These are phyloP conservation scores for Columbina picui DNA, from an alignment of 2,113 vertebrate species.

Conservation along the genomic window DNA sequence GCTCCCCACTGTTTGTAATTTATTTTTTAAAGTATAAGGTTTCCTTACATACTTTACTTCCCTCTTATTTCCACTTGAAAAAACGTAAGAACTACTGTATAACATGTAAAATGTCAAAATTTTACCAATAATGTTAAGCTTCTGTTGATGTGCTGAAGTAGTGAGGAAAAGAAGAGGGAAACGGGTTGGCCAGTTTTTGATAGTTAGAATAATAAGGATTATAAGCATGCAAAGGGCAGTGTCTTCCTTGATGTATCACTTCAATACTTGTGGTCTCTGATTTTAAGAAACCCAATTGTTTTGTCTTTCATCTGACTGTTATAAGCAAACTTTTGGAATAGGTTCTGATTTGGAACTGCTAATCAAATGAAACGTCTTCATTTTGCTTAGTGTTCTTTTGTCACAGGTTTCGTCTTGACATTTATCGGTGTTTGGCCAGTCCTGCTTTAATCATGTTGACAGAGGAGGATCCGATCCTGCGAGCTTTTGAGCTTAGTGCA, in stretches of 20 bases:
- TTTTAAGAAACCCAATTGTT: not conserved
- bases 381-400: not conserved
- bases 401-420: slow-evolving; percentile 95
- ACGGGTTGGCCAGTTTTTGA: not conserved
- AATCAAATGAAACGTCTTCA: not conserved
- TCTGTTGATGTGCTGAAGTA: not conserved
- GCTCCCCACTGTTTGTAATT: not conserved
- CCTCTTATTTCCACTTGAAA: not conserved
- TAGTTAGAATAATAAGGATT: not conserved
- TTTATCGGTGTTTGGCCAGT: slow-evolving; percentile 96
- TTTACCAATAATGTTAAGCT: not conserved
- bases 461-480: slow-evolving; percentile 95
- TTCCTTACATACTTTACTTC: not conserved
- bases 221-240: not conserved
- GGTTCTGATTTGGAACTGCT: not conserved
- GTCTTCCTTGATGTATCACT: not conserved
- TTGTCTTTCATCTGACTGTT: not conserved
- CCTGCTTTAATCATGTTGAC: slow-evolving; percentile 98
- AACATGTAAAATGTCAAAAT: not conserved
- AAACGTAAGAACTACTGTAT: not conserved
- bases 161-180: not conserved
- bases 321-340: not conserved
- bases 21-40: not conserved
- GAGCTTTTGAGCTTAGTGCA: slow-evolving; percentile 96
- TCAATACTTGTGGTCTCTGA: not conserved